phyloP scores from a whole-genome alignment of 35 echinoderm and acorn worm genomes.

The Apostichopus parvimensis region DNA sequence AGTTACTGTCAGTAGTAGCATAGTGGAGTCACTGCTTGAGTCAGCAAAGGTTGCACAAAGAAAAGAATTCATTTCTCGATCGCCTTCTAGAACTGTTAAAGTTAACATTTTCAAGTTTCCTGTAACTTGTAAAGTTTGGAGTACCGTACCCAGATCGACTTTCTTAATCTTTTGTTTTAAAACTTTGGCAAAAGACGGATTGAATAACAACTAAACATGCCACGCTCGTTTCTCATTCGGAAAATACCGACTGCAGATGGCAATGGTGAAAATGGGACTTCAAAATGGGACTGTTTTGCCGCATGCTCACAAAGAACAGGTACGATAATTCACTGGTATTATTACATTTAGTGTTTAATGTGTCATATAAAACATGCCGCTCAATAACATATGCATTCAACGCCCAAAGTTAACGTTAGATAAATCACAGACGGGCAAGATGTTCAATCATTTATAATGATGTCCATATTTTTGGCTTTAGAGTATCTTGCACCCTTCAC shows the following conservation, averaged over 20 bases:
- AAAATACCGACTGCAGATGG: slow-evolving; percentile 3
- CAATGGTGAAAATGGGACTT: neutral
- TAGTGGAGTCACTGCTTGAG: too few species aligned
- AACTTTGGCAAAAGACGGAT: neutral
- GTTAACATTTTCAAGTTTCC: neutral
- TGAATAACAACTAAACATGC: neutral
- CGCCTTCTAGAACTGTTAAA: neutral
- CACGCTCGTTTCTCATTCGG: slow-evolving; percentile 26
- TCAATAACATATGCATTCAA: too few species aligned
- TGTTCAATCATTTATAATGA: too few species aligned
- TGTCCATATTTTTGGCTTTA: too few species aligned
- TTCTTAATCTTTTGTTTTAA: neutral
- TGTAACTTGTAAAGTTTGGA: neutral
- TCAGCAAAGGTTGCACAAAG: neutral
- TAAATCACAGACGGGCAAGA: too few species aligned
- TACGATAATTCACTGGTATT: too few species aligned
- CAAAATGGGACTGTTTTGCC: slow-evolving; percentile 37
- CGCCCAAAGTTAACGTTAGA: too few species aligned
- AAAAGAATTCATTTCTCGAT: neutral
- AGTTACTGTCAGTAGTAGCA: neutral
- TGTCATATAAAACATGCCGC: too few species aligned
- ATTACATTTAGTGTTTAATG: too few species aligned
- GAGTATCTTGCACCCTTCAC: too few species aligned
- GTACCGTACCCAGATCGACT: neutral
- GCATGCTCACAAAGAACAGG: neutral